Conservation (phyloP, 2,113 vertebrate species). For the Forbesichthys papilliferus region DNA sequence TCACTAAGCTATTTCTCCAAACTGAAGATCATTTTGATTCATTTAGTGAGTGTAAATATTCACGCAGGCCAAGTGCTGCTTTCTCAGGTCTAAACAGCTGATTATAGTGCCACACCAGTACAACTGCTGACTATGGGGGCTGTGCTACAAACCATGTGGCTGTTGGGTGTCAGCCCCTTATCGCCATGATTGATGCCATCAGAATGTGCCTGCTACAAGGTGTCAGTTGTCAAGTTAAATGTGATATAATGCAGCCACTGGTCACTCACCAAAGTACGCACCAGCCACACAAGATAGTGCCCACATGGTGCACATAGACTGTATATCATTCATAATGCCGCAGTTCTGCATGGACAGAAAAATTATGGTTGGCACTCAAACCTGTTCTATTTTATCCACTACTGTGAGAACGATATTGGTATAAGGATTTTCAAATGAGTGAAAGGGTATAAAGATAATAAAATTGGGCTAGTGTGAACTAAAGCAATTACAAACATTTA, state of each 20-base stretch:
- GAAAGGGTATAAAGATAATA: neutral
- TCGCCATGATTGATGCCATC: conserved; percentile 52
- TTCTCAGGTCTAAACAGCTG: neutral
- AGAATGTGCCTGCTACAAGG: conserved; percentile 30
- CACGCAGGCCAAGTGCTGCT: neutral
- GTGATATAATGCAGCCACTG: conserved; percentile 33
- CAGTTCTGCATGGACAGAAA: neutral
- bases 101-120: neutral
- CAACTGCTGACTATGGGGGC: conserved; percentile 14
- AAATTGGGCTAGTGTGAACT: too few relatives aligned
- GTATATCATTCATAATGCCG: conserved; percentile 19
- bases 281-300: conserved; percentile 7
- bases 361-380: conserved; percentile 44
- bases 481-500: too few relatives aligned
- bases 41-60: neutral
- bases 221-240: conserved; percentile 29
- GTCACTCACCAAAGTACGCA: conserved; percentile 9
- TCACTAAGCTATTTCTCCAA: too few relatives aligned
- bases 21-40: too few relatives aligned
- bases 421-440: conserved; percentile 13
- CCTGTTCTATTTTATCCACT: conserved; percentile 32
- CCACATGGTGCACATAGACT: conserved; percentile 20
- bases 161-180: conserved; percentile 39
- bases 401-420: conserved; percentile 36
- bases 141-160: conserved; percentile 26